Base-by-base conservation (phyloP, 1,140 invertebrate species). In the Cydia splendana region DNA sequence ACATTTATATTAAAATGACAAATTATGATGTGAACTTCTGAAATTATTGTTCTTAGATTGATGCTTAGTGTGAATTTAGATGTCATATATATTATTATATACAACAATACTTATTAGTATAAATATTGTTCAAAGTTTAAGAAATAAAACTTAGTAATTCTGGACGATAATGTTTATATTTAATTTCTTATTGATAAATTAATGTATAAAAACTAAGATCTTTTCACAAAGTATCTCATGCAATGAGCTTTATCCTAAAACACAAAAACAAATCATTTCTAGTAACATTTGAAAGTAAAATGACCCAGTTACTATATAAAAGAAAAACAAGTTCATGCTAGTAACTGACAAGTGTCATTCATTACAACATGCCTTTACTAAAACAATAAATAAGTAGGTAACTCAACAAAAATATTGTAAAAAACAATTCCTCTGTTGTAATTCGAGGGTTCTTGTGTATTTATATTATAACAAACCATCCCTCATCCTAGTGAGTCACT, bases 11-110 rank as follows among this genome's bases (percentile, higher is more conserved):
- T 80, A 95, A 95, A 87, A 97, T 97, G 95, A 93, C 89, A 69
- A 95, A 97, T 89, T 98, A 95, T 94, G 97, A 98, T 94, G 90
- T 97, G 10, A 97, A 97, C 91, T 69, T 78, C 5, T 69, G 20
- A 71, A 62, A 28, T 28, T 42, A 10, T 42, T 24, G 12, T 13
- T 38, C 13, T 42, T 85, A 83, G 75, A 76, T 77, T 20, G 24
- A 24, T 67, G 3, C 51, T n/a, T 57, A 20, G 20, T 48, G 20
- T 75, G 57, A 28, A 75, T 65, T 73, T 18, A 67, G 53, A 76
- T 67, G 13, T 62, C 77, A 77, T 74, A 53, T 74, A 53, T 48
- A 13, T 48, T 12, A 13, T 30, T 4, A 30, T 53, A 18, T 42
- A 42, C 38, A 42, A 9, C n/a, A 53, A 53, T 53, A 7, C 4